Percentiles rank a stretch among this genome's conserved stretches.
Conservation (phyloP, 1,140 invertebrate species). For the Antheraea pernyi region DNA sequence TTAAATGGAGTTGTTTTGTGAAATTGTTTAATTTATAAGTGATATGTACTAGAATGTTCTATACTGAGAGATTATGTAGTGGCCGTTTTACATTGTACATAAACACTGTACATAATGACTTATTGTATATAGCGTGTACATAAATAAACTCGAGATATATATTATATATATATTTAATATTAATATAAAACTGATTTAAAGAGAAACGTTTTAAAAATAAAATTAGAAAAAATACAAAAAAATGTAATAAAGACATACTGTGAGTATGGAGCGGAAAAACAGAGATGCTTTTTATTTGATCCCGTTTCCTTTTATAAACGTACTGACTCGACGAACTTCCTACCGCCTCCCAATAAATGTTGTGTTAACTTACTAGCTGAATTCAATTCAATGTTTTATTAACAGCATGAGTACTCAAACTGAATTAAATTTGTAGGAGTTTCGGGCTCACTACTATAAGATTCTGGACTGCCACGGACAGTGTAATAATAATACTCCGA, state of each 20-base stretch:
- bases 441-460: no score
- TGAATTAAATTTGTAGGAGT: no score
- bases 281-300: constrained; percentile 57
- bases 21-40: background rate
- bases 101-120: constrained; percentile 51
- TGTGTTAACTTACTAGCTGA: no score
- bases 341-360: no score
- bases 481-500: no score
- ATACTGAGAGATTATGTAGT: background rate
- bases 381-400: no score
- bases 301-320: background rate
- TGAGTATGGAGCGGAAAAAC: constrained; percentile 73
- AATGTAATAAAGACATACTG: constrained; percentile 70
- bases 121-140: constrained; percentile 68
- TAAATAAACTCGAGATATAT: constrained; percentile 70
- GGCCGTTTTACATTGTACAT: constrained; percentile 32
- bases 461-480: no score
- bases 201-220: constrained; percentile 66
- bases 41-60: constrained; percentile 1
- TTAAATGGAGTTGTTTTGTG: background rate
- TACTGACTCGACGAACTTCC: no score
- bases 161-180: constrained; percentile 59
- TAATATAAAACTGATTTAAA: constrained; percentile 74
- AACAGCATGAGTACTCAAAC: no score
- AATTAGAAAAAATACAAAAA: constrained; percentile 64